Conservation (phyloP, 2,797 vertebrate species). For the Bufotes viridis region DNA sequence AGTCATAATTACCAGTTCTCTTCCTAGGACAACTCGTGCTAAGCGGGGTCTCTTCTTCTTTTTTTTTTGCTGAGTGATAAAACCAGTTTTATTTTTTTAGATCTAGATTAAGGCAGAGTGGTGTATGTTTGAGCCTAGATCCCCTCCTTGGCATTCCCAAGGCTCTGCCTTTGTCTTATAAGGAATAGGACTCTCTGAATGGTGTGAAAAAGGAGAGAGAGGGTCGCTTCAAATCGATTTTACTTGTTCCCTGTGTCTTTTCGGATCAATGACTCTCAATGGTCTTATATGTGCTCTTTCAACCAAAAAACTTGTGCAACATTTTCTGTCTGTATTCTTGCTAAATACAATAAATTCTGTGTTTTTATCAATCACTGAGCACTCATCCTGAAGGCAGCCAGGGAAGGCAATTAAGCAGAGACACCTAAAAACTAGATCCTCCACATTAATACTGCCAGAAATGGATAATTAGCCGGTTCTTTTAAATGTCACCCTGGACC, state of each 20-base stretch:
- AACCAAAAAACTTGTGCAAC: slow-evolving; percentile 85
- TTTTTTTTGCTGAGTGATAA: slow-evolving; percentile 54
- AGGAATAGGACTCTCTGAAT: slow-evolving; percentile 81
- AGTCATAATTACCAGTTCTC: slow-evolving; percentile 66
- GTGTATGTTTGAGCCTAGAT: slow-evolving; percentile 69
- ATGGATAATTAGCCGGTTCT: slow-evolving; percentile 53
- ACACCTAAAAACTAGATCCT: slow-evolving; percentile 77
- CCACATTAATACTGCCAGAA: slow-evolving; percentile 28
- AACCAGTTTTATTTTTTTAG: slow-evolving; percentile 67
- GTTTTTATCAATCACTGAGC: slow-evolving; percentile 73
- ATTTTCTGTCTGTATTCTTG: slow-evolving; percentile 83
- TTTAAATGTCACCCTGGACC: slow-evolving; percentile 46
- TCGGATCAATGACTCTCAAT: slow-evolving; percentile 88
- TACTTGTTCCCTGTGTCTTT: slow-evolving; percentile 84
- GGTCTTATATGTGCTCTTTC: slow-evolving; percentile 83
- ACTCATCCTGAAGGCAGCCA: slow-evolving; percentile 80
- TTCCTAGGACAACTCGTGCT: slow-evolving; percentile 63
- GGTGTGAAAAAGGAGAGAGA: slow-evolving; percentile 84
- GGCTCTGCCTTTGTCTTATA: slow-evolving; percentile 80
- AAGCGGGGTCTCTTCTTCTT: slow-evolving; percentile 45
- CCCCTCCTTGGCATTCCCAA: slow-evolving; percentile 76
- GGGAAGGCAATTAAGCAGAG: slow-evolving; percentile 79
- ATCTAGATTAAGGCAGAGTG: slow-evolving; percentile 69
- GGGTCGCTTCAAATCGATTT: slow-evolving; percentile 86
- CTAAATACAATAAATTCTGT: slow-evolving; percentile 82